A percentile compares a stretch with the other conserved stretches of the same genome.
phyloP scores from a whole-genome alignment of 2,797 vertebrate species.

The Lepidocolaptes lacrymiger region DNA sequence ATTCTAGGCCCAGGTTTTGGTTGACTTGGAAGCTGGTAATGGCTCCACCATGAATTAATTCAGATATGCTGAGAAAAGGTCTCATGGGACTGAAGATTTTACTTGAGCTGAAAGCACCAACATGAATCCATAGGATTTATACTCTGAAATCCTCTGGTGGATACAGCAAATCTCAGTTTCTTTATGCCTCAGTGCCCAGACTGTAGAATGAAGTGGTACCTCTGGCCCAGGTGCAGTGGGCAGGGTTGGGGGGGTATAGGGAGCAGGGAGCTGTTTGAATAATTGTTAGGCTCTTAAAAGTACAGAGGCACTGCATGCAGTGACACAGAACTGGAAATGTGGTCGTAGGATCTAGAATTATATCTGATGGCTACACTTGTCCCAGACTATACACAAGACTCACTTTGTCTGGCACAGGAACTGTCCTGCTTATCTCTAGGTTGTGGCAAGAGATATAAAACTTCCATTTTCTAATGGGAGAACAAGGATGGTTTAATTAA shows the following conservation, averaged over 20 bases:
- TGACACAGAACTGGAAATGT: background rate
- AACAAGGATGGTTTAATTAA: background rate
- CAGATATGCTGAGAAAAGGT: background rate
- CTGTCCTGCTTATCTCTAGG: background rate
- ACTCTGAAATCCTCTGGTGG: background rate
- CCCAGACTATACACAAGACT: background rate
- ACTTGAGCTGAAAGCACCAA: background rate
- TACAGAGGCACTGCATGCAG: background rate
- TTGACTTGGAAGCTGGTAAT: background rate
- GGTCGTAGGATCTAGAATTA: background rate
- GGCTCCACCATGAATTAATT: background rate
- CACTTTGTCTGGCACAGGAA: background rate
- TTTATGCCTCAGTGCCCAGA: background rate
- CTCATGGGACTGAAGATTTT: background rate
- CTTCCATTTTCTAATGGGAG: background rate
- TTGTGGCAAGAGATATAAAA: background rate
- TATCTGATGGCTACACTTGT: background rate
- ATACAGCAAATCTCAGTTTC: background rate
- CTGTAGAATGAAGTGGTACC: background rate
- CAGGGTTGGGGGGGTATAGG: background rate
- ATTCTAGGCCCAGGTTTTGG: background rate
- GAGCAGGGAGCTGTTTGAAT: background rate
- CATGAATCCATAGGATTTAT: background rate
- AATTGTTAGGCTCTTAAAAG: background rate
- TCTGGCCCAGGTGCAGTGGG: background rate